Percentiles rank a stretch among this genome's conserved stretches.
phyloP scores from a whole-genome alignment of 2,888 invertebrate genomes.

The Pyrocoelia pectoralis region DNA sequence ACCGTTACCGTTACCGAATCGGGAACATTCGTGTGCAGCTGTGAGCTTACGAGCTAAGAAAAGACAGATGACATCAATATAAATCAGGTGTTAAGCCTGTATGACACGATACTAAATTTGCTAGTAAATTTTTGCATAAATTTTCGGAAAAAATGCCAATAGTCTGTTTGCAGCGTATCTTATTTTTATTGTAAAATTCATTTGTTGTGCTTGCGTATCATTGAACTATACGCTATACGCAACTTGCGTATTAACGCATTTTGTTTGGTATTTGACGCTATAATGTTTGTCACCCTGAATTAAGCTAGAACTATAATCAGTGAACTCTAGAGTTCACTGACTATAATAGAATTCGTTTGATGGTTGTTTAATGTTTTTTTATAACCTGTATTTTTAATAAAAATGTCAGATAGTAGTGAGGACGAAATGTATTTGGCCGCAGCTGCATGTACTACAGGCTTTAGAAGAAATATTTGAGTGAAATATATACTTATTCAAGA shows the following conservation, averaged over 20 bases:
- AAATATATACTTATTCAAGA: no score
- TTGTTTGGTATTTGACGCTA: conserved; percentile 2
- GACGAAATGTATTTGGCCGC: conserved; percentile 4
- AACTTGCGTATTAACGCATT: no score
- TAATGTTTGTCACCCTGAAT: conserved; percentile 1
- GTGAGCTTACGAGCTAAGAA: no score
- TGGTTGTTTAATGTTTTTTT: conserved; percentile 4
- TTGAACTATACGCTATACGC: no score
- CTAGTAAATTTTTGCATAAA: neutral
- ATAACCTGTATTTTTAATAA: conserved; percentile 4
- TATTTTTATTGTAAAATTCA: conserved; percentile 3
- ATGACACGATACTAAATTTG: neutral
- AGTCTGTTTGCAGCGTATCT: conserved; percentile 4
- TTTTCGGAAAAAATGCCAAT: neutral
- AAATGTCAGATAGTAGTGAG: conserved; percentile 2
- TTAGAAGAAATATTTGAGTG: no score
- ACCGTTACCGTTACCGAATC: no score
- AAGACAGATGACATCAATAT: no score
- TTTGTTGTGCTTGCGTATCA: no score
- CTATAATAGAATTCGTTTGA: neutral
- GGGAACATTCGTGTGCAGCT: no score
- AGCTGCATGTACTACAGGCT: conserved; percentile 3
- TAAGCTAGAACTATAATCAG: conserved; percentile 4
- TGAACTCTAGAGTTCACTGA: no score
- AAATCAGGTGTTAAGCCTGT: no score